These are phyloP conservation scores for Cotesia congregata DNA, from an alignment of 2,888 invertebrate genomes.

Conservation along the genomic window DNA sequence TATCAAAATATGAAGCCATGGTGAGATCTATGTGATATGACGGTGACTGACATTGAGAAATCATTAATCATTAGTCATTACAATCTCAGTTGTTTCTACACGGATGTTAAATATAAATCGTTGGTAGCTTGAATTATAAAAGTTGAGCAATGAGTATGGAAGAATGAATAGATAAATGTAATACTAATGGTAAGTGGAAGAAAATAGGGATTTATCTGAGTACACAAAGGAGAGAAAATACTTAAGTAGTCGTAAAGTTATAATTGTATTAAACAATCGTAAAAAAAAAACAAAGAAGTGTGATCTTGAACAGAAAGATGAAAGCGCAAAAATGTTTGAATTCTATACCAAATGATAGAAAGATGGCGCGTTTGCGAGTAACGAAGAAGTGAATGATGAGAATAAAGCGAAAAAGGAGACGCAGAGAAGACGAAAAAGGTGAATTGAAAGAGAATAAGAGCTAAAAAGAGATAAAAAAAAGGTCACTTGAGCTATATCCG, in stretches of 20 bases:
- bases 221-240: neutral
- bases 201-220: neutral
- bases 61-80: too few relatives aligned
- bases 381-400: slow-evolving; percentile 22
- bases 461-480: slow-evolving; percentile 24
- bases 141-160: neutral
- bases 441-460: slow-evolving; percentile 24
- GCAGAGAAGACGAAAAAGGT: neutral
- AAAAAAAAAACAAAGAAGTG: slow-evolving; percentile 2
- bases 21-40: too few relatives aligned
- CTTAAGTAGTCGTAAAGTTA: slow-evolving; percentile 36
- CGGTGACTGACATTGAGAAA: too few relatives aligned
- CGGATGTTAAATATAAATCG: neutral
- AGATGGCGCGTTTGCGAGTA: slow-evolving; percentile 12
- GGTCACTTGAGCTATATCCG: slow-evolving; percentile 23
- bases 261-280: slow-evolving; percentile 32
- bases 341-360: slow-evolving; percentile 6
- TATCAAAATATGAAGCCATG: too few relatives aligned
- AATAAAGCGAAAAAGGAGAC: slow-evolving; percentile 39
- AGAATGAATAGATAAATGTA: neutral
- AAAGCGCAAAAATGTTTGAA: slow-evolving; percentile 33
- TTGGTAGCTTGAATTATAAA: neutral
- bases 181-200: neutral
- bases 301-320: slow-evolving; percentile 39
- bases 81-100: too few relatives aligned